Percentiles rank a stretch among this genome's conserved stretches.
phyloP scores from a whole-genome alignment of 2,888 invertebrate species.

The Eupithecia vulgata region DNA sequence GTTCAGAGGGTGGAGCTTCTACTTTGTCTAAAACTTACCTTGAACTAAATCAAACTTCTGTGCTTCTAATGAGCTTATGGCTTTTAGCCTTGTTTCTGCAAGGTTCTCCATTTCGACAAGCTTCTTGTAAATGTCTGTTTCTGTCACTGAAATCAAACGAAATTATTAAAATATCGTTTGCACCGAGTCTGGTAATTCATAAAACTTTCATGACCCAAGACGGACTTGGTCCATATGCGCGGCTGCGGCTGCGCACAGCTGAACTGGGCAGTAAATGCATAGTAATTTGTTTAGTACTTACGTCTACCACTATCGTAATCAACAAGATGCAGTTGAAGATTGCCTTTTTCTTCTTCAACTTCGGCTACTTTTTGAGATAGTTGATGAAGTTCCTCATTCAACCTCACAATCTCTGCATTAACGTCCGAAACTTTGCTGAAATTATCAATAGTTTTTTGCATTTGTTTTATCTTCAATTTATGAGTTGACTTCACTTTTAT shows the following conservation, averaged over 20 bases:
- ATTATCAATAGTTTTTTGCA: constrained; percentile 89
- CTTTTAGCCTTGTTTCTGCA: constrained; percentile 83
- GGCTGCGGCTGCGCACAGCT: no score
- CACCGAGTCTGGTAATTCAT: no score
- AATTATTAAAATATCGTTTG: background rate
- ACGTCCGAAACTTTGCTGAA: constrained; percentile 87
- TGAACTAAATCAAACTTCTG: constrained; percentile 88
- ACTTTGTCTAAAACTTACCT: constrained; percentile 64
- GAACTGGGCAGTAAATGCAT: no score
- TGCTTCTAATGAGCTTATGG: constrained; percentile 85
- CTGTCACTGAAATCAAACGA: constrained; percentile 69
- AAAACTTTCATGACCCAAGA: no score
- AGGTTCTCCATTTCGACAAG: constrained; percentile 76
- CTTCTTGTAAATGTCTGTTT: constrained; percentile 79
- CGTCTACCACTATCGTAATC: constrained; percentile 90
- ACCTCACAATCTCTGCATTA: constrained; percentile 86
- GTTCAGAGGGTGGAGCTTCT: background rate
- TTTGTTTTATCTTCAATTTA: constrained; percentile 88
- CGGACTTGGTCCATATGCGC: no score
- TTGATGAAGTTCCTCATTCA: constrained; percentile 85
- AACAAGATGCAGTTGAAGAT: constrained; percentile 92
- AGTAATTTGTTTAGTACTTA: constrained; percentile 59
- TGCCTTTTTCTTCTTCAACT: constrained; percentile 95
- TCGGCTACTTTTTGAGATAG: constrained; percentile 91
- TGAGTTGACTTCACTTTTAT: constrained; percentile 89